phyloP scores from a whole-genome alignment of 1,140 invertebrate genomes.

The Brachionus sp. region DNA sequence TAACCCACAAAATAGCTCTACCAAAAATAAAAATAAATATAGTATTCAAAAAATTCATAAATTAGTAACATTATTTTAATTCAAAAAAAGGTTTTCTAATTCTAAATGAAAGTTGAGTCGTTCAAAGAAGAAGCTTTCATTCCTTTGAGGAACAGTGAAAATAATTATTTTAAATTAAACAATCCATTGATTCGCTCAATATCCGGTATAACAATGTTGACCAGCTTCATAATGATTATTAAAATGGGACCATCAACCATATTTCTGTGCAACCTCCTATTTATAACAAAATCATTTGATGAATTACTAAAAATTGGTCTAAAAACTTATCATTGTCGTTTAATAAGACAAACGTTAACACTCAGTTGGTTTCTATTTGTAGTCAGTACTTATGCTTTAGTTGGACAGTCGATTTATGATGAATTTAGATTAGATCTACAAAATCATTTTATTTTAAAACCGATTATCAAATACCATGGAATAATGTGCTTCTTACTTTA shows the following conservation, averaged over 20 bases:
- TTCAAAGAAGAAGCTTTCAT: no score
- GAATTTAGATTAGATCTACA: slow-evolving; percentile 91
- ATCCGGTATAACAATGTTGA: slow-evolving; percentile 75
- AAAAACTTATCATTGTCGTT: slow-evolving; percentile 92
- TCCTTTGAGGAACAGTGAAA: no score
- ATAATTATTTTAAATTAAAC: not conserved
- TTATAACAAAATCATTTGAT: slow-evolving; percentile 99
- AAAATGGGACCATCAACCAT: slow-evolving; percentile 89
- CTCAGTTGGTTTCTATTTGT: slow-evolving; percentile 98
- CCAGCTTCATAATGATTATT: slow-evolving; percentile 85
- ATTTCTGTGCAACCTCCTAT: slow-evolving; percentile 87
- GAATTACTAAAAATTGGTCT: slow-evolving; percentile 99
- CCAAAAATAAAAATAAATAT: no score
- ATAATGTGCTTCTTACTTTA: slow-evolving; percentile 97
- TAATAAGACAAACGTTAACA: slow-evolving; percentile 95
- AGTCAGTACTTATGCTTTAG: slow-evolving; percentile 97
- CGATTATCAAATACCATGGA: slow-evolving; percentile 89
- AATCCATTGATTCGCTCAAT: slow-evolving; percentile 20
- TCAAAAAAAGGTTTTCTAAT: no score
- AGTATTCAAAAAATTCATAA: no score
- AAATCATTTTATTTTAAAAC: slow-evolving; percentile 85
- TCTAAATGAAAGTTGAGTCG: no score
- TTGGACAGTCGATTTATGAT: slow-evolving; percentile 89
- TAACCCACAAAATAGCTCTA: no score
- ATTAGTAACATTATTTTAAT: no score